Evolutionary conservation across 2,888 invertebrate genomes (phyloP).

Genomic region (Caradrina kadenii): DNA sequence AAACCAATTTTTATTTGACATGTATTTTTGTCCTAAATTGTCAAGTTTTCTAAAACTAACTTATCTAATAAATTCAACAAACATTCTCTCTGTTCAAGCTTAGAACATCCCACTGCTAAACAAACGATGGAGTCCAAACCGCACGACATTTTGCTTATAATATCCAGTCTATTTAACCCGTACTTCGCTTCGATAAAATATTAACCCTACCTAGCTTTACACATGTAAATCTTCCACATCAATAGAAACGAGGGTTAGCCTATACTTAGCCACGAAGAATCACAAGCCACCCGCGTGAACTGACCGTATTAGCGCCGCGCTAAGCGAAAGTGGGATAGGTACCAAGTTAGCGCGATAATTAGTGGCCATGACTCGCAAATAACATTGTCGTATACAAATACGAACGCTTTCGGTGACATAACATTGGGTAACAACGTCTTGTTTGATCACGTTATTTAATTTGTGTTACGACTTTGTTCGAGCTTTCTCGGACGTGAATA

Average conservation of each 20-base stretch:
- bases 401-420: slow-evolving; percentile 28
- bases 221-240: slow-evolving; percentile 8
- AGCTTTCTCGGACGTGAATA: slow-evolving; percentile 31
- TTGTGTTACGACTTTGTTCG: slow-evolving; percentile 16
- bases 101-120: no score
- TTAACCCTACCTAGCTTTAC: neutral
- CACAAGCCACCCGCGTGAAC: slow-evolving; percentile 40
- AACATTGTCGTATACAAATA: slow-evolving; percentile 25
- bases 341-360: slow-evolving; percentile 26
- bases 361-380: slow-evolving; percentile 36
- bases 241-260: slow-evolving; percentile 33
- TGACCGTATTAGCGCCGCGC: slow-evolving; percentile 43
- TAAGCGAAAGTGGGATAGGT: slow-evolving; percentile 31
- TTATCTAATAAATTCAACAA: neutral
- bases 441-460: slow-evolving; percentile 32
- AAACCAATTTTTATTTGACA: no score
- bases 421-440: slow-evolving; percentile 30
- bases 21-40: no score
- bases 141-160: neutral
- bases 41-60: no score
- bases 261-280: slow-evolving; percentile 40
- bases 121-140: neutral
- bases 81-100: no score
- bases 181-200: neutral
- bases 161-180: neutral